Base-by-base conservation (phyloP, 2,113 vertebrate genomes). In the Scopus umbretta region DNA sequence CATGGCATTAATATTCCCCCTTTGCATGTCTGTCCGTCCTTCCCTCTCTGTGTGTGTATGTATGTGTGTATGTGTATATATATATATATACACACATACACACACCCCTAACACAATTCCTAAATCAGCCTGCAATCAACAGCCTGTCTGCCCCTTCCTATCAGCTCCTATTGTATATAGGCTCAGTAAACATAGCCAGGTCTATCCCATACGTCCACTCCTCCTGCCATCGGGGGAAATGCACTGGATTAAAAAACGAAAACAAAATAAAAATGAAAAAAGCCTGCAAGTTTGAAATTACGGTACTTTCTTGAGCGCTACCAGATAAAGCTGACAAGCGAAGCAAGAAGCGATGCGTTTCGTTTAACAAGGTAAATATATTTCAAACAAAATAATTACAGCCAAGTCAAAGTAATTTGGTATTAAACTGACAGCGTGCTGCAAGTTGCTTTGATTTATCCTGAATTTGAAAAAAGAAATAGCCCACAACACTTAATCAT, bases 351-450 rank as follows among this genome's bases (percentile, higher is more conserved):
- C 11, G 6, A 36, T 11, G 8, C 43, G 6, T 30, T 91, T n/a
- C 7, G 23, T 56, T 61, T 32, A 80, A 65, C 18, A 40, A 71
- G 13, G 32, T 29, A 72, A 92, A 52, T 53, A 8, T 43, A 53
- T 15, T 78, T 80, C 34, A 53, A 22, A 43, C 53, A 21, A 70
- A 88, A 40, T 38, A 45, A 63, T 47, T 14, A 36, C 4, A 0
- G 19, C 13, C 25, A 45, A 56, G 30, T 53, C 67, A 86, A 62
- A 92, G 88, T 58, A 3, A 55, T 29, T 70, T 34, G 15, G 42
- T 18, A 23, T 29, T 50, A 89, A 86, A 74, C 19, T 20, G 16
- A n/a, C 0, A 0, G 27, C 3, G 2, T 7, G 30, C 40, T 34
- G 65, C 38, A 78, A 66, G 42, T 49, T 2, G 5, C 42, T 58